Conservation (phyloP, 2,888 invertebrate species). For the Mimachlamys varia region DNA sequence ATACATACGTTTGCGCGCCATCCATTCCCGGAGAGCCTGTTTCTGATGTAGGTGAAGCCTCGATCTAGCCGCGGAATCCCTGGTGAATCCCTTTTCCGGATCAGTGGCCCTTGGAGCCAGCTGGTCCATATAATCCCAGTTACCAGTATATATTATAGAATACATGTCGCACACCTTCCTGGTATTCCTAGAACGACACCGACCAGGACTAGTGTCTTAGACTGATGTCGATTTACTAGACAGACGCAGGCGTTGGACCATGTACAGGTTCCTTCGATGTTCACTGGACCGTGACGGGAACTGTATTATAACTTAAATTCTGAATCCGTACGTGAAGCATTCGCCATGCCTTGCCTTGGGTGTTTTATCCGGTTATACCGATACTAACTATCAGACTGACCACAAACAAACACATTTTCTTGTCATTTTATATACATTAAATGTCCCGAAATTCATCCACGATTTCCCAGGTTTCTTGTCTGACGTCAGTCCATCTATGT, state of each 20-base stretch:
- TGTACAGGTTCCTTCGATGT: not conserved
- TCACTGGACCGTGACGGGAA: not conserved
- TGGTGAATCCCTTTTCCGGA: not conserved
- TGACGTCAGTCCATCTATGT: conserved; percentile 15
- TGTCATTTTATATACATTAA: not conserved
- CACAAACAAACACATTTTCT: not conserved
- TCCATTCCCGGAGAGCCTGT: conserved; percentile 7
- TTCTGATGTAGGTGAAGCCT: not conserved
- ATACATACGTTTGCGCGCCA: conserved; percentile 10
- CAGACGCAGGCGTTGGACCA: too few species aligned
- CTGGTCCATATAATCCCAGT: not conserved
- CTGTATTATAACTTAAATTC: not conserved
- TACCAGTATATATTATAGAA: not conserved
- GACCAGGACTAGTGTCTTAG: not conserved
- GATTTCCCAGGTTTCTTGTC: not conserved
- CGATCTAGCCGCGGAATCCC: not conserved
- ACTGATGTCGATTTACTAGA: not conserved
- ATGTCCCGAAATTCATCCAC: not conserved
- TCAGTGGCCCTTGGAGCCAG: not conserved
- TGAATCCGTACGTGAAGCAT: not conserved
- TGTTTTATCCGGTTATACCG: not conserved
- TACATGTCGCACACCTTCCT: not conserved
- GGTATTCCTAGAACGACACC: not conserved
- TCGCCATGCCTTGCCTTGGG: not conserved
- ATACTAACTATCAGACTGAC: not conserved